Conservation (phyloP, 2,113 vertebrate species). For the Platichthys flesus region DNA sequence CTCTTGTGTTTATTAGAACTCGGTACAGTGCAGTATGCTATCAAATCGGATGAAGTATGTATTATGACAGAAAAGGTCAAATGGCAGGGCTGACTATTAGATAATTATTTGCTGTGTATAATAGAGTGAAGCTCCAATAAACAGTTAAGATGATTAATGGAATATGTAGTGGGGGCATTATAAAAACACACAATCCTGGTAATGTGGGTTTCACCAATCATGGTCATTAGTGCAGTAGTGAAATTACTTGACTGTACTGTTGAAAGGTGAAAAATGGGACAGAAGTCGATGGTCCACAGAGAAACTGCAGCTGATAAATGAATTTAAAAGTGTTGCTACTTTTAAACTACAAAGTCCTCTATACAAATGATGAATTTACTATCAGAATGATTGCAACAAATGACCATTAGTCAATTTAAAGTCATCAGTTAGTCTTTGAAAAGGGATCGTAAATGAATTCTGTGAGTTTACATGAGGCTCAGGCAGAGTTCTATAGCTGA, state of each 20-base stretch:
- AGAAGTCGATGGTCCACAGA: neutral
- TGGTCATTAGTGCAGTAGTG: neutral
- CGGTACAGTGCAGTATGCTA: neutral
- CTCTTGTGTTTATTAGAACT: neutral
- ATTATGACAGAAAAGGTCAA: neutral
- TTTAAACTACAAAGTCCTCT: too few species aligned
- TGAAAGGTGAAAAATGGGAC: neutral
- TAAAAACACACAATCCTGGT: neutral
- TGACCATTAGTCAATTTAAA: too few species aligned
- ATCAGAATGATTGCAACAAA: too few species aligned
- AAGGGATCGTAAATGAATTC: too few species aligned
- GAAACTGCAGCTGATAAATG: neutral
- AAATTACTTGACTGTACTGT: neutral
- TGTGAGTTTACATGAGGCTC: too few species aligned
- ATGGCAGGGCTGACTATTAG: neutral
- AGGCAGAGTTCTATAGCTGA: too few species aligned
- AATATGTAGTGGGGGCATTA: constrained; percentile 1
- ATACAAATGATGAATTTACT: too few species aligned
- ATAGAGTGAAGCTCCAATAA: neutral
- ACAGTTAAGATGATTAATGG: constrained; percentile 14
- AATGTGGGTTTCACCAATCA: constrained; percentile 14
- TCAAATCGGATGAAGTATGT: neutral
- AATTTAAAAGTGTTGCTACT: too few species aligned
- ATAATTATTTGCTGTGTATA: neutral
- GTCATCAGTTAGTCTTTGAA: too few species aligned